These are phyloP conservation scores for Clupea harengus DNA, from an alignment of 2,113 vertebrate species.

Conservation along the genomic window DNA sequence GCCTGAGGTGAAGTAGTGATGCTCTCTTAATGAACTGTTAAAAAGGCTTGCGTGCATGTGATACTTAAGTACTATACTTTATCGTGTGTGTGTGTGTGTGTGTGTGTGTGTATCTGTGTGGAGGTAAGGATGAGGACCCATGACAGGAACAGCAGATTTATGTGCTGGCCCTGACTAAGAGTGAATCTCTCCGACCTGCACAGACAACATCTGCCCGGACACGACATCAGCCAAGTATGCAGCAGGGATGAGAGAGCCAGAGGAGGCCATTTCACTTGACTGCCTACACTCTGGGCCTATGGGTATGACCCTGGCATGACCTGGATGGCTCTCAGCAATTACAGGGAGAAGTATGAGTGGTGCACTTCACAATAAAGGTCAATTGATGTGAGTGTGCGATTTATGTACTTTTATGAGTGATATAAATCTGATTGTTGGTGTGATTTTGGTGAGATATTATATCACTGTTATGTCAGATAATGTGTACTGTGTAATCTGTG, in stretches of 20 bases:
- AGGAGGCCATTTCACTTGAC: constrained; percentile 1
- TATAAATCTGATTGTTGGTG: not conserved
- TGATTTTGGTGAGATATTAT: not conserved
- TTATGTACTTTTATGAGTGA: not conserved
- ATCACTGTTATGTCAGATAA: not conserved
- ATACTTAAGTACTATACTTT: not conserved
- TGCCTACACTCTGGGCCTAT: not conserved
- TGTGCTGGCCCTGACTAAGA: constrained; percentile 11
- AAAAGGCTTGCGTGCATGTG: not conserved
- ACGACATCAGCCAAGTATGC: constrained; percentile 33
- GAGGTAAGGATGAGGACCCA: not conserved
- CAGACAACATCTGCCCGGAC: constrained; percentile 25
- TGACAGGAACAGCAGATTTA: constrained; percentile 13
- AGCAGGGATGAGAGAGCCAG: not conserved
- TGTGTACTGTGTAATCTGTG: not conserved
- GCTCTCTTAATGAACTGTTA: not conserved
- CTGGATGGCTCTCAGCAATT: not conserved
- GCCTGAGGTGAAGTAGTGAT: not conserved
- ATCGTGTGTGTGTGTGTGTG: not conserved
- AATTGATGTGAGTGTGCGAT: not conserved
- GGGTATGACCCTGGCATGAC: not conserved
- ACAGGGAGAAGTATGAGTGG: no score
- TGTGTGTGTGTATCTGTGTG: not conserved
- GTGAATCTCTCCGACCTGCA: constrained; percentile 15
- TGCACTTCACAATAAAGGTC: no score